Base-by-base conservation (phyloP, 1,140 invertebrate genomes). In the Antheraea pernyi region DNA sequence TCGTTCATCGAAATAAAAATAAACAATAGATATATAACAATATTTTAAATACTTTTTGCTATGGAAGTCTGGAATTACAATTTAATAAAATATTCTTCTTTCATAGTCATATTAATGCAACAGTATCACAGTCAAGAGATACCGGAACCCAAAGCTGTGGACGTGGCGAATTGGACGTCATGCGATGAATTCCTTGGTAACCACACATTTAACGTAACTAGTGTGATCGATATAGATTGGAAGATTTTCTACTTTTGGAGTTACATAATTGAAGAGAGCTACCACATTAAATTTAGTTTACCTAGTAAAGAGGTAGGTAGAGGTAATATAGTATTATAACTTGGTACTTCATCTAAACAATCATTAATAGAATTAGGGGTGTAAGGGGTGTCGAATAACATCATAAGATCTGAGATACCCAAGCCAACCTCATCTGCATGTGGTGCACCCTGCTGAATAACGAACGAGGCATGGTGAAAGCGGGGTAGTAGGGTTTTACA, bases 211-310 rank as follows among this genome's bases (percentile, higher is more conserved):
- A 78, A 86, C 53, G 18, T 70, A 3, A 59, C 59, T 0, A 71
- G 67, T 6, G 63, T 88, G 0, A 30, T 86, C 0, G 79, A 81
- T 65, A 65, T 83, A 0, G 84, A 88, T 58, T 88, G 86, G 86
- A 81, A 77, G 60, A 84, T 83, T 63, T 89, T 87, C 59, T 87
- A 81, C 59, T 83, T 80, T 13, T 89, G 82, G 81, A 78, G 72
- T 64, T 68, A 36, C 6, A 36, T 70, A 0, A 67, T 68, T 8
- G 79, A 83, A 39, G 65, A 71, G 0, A 68, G 73, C 0, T 84
- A 82, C 65, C 71, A 75, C 37, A 68, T 84, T 3, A 81, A 73
- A 69, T 88, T 88, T 62, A 79, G 75, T 10, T 39, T 76, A 1
- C 76, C 84, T 0, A 65, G 70, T 19, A 53, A 53, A 53, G 46